Evolutionary conservation across 2,797 vertebrate species (phyloP), one percentile per base, ranked within the genome.

Genomic region (Yasuhikotakia modesta): DNA sequence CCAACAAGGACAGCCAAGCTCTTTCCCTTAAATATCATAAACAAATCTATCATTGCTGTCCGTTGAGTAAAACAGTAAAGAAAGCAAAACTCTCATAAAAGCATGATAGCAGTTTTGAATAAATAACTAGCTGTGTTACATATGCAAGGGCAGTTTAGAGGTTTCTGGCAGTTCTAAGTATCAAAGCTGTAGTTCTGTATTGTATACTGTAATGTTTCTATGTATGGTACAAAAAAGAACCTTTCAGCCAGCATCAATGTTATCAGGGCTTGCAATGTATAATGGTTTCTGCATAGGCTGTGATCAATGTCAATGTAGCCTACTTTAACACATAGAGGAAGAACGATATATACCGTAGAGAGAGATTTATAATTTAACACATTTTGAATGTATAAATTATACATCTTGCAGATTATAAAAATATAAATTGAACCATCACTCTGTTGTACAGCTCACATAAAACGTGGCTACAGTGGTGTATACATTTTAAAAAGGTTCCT

Each of bases 381-480:
- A 39, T 60, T 55, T 45, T 45, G 32, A n/a, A 53, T 30, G n/a
- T 10, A 45, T 70, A 21, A 70, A 57, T 52, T 61, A 72, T 39
- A 57, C 48, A 48, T 73, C 22, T 10, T 45, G 43, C 5, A 21
- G 27, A 71, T 61, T 64, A 7, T 66, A 69, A 73, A 63, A 48
- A 46, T 24, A 39, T 30, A 22, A 19, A 60, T 27, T 78, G 43
- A 79, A 79, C 72, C 35, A 79, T 71, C 32, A 48, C 24, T 60
- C 43, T 58, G 61, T 46, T 66, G 11, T 46, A 71, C 39, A 71
- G 70, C 39, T 27, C 21, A 17, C 21, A 46, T 66, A 64, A 70
- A 39, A 45, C 4, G 43, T 67, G 27, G 32, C 65, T 50, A n/a
- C 58, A 35, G 21, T 65, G 43, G 58, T 21, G 39, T 75, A 50